These are phyloP conservation scores for Colletes collaris DNA, from an alignment of 2,888 invertebrate species.

Conservation along the genomic window DNA sequence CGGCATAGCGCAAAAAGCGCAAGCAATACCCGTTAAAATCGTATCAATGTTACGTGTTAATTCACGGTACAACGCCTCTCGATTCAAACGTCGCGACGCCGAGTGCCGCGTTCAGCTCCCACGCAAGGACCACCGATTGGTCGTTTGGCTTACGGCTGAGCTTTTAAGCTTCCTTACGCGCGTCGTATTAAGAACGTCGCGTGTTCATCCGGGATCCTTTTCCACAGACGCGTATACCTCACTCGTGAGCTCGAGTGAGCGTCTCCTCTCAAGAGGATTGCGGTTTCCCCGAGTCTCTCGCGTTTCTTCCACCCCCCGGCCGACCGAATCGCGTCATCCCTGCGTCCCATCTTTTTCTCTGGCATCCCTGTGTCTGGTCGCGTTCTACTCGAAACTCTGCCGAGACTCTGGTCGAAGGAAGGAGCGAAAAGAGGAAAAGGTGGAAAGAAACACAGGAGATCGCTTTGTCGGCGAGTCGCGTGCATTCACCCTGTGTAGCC, in stretches of 20 bases:
- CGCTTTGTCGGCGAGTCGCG: slow-evolving; percentile 61
- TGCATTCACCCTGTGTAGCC: slow-evolving; percentile 24
- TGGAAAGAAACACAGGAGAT: slow-evolving; percentile 46
- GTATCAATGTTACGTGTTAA: slow-evolving; percentile 3
- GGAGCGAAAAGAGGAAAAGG: slow-evolving; percentile 4
- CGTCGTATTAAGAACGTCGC: slow-evolving; percentile 64
- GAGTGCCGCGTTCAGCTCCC: neutral
- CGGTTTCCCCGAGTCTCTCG: slow-evolving; percentile 56
- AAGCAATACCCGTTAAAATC: slow-evolving; percentile 11
- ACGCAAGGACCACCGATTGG: slow-evolving; percentile 64
- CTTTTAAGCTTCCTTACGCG: slow-evolving; percentile 71
- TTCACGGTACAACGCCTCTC: neutral
- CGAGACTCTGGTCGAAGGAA: slow-evolving; percentile 17
- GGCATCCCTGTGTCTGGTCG: slow-evolving; percentile 31
- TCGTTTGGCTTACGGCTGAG: slow-evolving; percentile 66
- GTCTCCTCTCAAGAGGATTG: slow-evolving; percentile 72
- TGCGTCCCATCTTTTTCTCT: neutral
- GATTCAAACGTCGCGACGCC: neutral
- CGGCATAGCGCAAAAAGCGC: no score
- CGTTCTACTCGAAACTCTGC: slow-evolving; percentile 61
- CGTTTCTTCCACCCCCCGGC: slow-evolving; percentile 10
- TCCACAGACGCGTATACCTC: slow-evolving; percentile 49
- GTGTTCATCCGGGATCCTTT: slow-evolving; percentile 65
- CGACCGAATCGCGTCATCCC: neutral
- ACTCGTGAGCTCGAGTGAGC: slow-evolving; percentile 66